Evolutionary conservation across 2,888 invertebrate species (phyloP).

Genomic region (Amphimallon solstitiale): DNA sequence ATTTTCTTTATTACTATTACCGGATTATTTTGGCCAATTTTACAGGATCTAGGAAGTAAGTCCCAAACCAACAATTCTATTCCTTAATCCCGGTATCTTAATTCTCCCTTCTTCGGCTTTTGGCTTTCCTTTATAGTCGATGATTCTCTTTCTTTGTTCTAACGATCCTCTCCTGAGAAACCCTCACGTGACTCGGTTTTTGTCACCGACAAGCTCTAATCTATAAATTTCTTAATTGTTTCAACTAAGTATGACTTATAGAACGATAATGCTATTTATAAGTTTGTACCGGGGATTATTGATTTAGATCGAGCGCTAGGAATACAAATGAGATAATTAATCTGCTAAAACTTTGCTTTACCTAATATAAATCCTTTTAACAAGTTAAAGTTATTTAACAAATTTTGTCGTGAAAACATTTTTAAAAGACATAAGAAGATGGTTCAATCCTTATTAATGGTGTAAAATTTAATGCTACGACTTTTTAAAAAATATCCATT

Average conservation of each 20-base stretch:
- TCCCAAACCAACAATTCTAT: conserved; percentile 22
- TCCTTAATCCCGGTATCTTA: conserved; percentile 23
- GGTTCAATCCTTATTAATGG: too few species aligned
- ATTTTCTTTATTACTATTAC: neutral
- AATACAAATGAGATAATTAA: conserved; percentile 18
- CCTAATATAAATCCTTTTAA: too few species aligned
- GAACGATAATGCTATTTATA: conserved; percentile 22
- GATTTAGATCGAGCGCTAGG: conserved; percentile 7
- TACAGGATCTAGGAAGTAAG: conserved; percentile 26
- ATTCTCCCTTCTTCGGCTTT: neutral
- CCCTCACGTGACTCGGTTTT: conserved; percentile 5
- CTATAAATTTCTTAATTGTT: conserved; percentile 31
- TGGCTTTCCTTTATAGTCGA: neutral
- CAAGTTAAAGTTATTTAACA: too few species aligned
- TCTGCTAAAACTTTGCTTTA: conserved; percentile 2
- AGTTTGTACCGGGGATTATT: conserved; percentile 21
- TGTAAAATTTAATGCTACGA: too few species aligned
- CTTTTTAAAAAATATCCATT: too few species aligned
- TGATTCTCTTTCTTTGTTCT: conserved; percentile 25
- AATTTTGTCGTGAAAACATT: too few species aligned
- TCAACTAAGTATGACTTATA: conserved; percentile 15
- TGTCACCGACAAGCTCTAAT: conserved; percentile 1
- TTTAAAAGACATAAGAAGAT: too few species aligned
- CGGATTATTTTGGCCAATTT: conserved; percentile 18
- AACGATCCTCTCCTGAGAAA: neutral